These are phyloP conservation scores for Tenthredo scrophulariae DNA, from an alignment of 2,888 invertebrate species.

Conservation along the genomic window DNA sequence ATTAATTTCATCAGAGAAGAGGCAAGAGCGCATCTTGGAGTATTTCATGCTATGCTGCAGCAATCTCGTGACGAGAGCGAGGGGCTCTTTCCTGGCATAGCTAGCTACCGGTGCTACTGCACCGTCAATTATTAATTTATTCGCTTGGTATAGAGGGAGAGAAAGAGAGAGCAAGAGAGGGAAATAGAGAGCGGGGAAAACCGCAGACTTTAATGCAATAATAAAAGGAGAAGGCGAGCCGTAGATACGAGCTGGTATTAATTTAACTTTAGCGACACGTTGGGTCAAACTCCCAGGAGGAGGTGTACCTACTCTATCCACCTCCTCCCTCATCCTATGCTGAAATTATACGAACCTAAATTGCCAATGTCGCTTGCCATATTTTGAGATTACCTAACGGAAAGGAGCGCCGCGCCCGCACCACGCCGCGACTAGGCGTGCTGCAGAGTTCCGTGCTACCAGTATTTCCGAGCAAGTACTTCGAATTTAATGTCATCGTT, in stretches of 20 bases:
- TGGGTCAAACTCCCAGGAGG: conserved; percentile 47
- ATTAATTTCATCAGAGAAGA: background rate
- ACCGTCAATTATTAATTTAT: conserved; percentile 48
- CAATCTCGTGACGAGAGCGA: conserved; percentile 12
- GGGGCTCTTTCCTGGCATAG: background rate
- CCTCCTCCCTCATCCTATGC: conserved; percentile 21
- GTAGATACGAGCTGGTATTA: conserved; percentile 63
- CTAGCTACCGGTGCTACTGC: background rate
- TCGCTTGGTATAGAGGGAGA: background rate
- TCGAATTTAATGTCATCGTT: conserved; percentile 47
- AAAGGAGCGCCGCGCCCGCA: background rate
- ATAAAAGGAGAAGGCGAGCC: conserved; percentile 47
- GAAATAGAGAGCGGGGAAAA: background rate
- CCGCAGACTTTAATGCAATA: conserved; percentile 52
- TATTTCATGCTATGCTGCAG: background rate
- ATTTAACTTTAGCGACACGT: conserved; percentile 69
- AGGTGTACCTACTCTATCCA: conserved; percentile 16
- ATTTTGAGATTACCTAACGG: conserved; percentile 60
- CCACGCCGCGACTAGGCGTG: background rate
- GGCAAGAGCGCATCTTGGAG: background rate
- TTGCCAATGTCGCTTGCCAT: conserved; percentile 58
- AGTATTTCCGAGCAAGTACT: conserved; percentile 42
- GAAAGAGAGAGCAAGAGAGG: background rate
- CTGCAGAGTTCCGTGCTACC: conserved; percentile 23
- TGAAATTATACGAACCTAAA: conserved; percentile 66